phyloP scores from a whole-genome alignment of 2,113 vertebrate species.

The Pelodiscus sinensis region DNA sequence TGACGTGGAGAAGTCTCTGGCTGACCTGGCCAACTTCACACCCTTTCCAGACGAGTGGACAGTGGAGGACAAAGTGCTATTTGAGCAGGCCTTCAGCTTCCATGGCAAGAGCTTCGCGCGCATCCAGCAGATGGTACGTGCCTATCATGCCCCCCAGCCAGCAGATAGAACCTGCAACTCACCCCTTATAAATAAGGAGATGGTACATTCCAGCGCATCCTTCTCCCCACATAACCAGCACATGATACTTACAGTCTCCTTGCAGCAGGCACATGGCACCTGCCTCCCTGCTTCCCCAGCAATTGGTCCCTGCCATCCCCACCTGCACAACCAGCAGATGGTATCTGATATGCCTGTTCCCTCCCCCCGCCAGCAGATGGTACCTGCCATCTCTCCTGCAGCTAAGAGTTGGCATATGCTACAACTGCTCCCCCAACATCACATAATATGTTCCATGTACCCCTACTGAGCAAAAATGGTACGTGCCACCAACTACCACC shows the following conservation, averaged over 20 bases:
- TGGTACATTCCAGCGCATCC: not conserved
- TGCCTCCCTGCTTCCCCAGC: too few relatives aligned
- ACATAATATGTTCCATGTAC: not conserved
- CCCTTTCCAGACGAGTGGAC: conserved; percentile 87
- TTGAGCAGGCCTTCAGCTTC: conserved; percentile 86
- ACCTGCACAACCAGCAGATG: not conserved
- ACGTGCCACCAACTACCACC: not conserved
- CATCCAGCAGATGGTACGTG: conserved; percentile 85
- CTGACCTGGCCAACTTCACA: conserved; percentile 85
- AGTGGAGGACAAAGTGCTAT: conserved; percentile 84
- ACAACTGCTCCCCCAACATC: not conserved
- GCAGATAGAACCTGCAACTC: too few relatives aligned
- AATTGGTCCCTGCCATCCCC: too few relatives aligned
- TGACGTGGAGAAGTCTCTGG: conserved; percentile 83
- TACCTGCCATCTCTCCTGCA: not conserved
- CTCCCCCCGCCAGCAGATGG: not conserved
- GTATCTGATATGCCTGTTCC: not conserved
- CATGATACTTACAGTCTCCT: not conserved
- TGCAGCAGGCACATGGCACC: not conserved
- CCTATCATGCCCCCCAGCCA: not conserved
- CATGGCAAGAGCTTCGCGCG: conserved; percentile 85
- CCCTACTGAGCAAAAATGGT: not conserved
- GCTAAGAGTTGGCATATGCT: not conserved
- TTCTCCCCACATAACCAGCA: not conserved
- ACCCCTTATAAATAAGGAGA: not conserved